Evolutionary conservation across 2,797 vertebrate species (phyloP), one percentile per base, ranked within the genome.

Genomic region (Anniella stebbinsi): DNA sequence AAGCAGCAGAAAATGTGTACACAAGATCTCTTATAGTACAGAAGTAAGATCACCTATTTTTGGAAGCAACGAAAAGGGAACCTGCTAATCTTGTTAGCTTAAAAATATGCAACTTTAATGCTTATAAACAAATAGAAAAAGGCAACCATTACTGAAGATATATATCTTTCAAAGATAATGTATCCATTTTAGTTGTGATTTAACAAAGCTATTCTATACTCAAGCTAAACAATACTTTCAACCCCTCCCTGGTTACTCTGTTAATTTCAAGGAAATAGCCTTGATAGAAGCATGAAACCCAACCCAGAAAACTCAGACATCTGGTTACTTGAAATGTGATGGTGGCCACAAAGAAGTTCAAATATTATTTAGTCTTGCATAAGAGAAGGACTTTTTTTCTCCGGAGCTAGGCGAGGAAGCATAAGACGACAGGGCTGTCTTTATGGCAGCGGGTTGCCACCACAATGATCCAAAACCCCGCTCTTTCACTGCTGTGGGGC

Each of bases 181-280:
- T 0, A 80, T 45, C 38, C 38, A 54, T 54, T 54, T 33, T 77
- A 2, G 23, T 51, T 69, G 13, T 45, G 54, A 60, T n/a, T 81
- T 60, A 11, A 7, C 10, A 48, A 38, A 30, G 38, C 48, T 21
- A 28, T 11, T 21, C 21, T 28, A 48, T 5, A 67, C 5, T 25
- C 38, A 66, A 78, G 11, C 36, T 88, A 91, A 17, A 83, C 4
- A 80, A 87, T 11, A 48, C 13, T 41, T 87, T 41, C 87, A 76
- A 82, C 21, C 12, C 86, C 38, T 23, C 60, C 70, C 30, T 25
- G 80, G 63, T 38, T 18, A 51, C 4, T 30, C 76, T 80, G 54
- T 86, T 41, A 87, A 87, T 66, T 75, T 4, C 4, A 54, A 54
- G 23, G 69, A 17, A 36, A 9, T 1, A 13, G 57, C 11, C 84